Percentiles rank a stretch among this genome's conserved stretches.
These are phyloP conservation scores for Orius insidiosus DNA, from an alignment of 1,140 invertebrate species.

Conservation along the genomic window DNA sequence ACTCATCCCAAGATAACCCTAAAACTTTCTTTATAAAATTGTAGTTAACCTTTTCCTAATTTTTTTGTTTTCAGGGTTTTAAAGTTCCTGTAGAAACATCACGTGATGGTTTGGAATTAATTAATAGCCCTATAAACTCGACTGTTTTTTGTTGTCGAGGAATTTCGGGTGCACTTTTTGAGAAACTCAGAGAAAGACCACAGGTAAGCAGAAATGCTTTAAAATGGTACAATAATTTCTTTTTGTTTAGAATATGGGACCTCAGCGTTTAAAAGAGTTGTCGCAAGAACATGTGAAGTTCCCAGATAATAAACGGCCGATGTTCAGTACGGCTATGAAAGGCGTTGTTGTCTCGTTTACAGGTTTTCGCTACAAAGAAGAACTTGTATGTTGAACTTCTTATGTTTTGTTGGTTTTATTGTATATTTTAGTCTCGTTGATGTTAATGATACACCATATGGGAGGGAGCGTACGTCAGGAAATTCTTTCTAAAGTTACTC, in stretches of 20 bases:
- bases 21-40: too few relatives aligned
- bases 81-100: constrained; percentile 17
- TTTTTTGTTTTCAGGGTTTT: constrained; percentile 18
- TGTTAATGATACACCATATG: constrained; percentile 82
- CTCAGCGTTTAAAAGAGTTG: constrained; percentile 52
- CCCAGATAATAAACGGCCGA: constrained; percentile 50
- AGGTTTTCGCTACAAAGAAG: constrained; percentile 70
- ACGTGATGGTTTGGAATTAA: constrained; percentile 16
- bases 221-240: not conserved
- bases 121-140: not conserved
- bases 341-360: constrained; percentile 76
- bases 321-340: constrained; percentile 73
- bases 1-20: too few relatives aligned
- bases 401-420: constrained; percentile 1
- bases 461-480: constrained; percentile 83
- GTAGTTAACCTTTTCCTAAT: too few relatives aligned
- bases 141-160: constrained; percentile 19
- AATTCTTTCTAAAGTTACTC: constrained; percentile 70
- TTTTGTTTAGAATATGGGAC: constrained; percentile 19
- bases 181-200: constrained; percentile 16
- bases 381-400: constrained; percentile 63
- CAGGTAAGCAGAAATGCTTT: constrained; percentile 13
- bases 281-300: constrained; percentile 47
- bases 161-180: constrained; percentile 18
- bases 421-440: constrained; percentile 48